Evolutionary conservation across 2,888 invertebrate species (phyloP).

Genomic region (Shargacucullia verbasci): DNA sequence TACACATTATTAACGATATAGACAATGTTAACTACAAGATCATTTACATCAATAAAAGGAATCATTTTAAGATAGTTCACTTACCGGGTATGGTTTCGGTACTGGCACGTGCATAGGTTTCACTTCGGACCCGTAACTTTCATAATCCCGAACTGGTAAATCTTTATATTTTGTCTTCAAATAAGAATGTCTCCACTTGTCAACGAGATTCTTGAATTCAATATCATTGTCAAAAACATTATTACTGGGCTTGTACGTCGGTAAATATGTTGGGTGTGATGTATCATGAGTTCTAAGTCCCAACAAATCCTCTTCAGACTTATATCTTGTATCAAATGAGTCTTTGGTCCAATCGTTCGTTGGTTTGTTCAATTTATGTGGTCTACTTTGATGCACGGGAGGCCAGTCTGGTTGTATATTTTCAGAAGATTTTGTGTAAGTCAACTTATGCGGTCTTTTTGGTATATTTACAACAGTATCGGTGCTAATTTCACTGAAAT

Average conservation of each 20-base stretch:
- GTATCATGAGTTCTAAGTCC: slow-evolving; percentile 82
- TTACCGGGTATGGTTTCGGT: slow-evolving; percentile 84
- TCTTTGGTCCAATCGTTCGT: slow-evolving; percentile 76
- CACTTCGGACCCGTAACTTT: slow-evolving; percentile 76
- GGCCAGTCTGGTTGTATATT: slow-evolving; percentile 70
- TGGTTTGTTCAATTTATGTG: slow-evolving; percentile 68
- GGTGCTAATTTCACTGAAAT: slow-evolving; percentile 64
- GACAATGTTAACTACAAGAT: slow-evolving; percentile 50
- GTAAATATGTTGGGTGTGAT: slow-evolving; percentile 77
- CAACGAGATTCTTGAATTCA: slow-evolving; percentile 79
- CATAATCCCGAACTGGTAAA: slow-evolving; percentile 71
- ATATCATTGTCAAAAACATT: slow-evolving; percentile 72
- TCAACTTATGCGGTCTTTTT: slow-evolving; percentile 71
- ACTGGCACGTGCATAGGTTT: slow-evolving; percentile 79
- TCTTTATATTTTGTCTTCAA: slow-evolving; percentile 81
- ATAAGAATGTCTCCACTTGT: slow-evolving; percentile 83
- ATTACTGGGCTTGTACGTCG: slow-evolving; percentile 70
- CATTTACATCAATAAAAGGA: slow-evolving; percentile 25
- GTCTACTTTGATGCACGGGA: slow-evolving; percentile 62
- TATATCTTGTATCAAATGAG: slow-evolving; percentile 71
- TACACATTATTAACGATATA: slow-evolving; percentile 60
- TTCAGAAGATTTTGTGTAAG: slow-evolving; percentile 66
- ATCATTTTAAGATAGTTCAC: slow-evolving; percentile 48
- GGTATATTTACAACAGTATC: slow-evolving; percentile 81
- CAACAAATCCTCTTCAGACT: slow-evolving; percentile 83